Evolutionary conservation across 2,888 invertebrate species (phyloP), one percentile per base, ranked within the genome.

Genomic region (Gryllus longicercus): DNA sequence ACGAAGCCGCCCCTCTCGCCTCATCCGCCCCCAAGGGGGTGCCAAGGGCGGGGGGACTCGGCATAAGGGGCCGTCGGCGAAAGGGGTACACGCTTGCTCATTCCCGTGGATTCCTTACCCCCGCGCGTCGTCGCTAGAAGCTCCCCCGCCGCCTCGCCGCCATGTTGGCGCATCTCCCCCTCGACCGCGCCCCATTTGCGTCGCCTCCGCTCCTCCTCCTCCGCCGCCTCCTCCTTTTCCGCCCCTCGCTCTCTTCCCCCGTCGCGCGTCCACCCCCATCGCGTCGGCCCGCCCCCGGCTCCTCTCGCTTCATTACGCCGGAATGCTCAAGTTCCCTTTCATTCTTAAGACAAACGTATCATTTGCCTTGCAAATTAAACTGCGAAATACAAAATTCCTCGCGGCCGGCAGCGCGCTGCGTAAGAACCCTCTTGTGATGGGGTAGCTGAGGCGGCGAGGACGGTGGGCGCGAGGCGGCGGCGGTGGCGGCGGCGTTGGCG

Each of bases 281-380:
- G 14, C 8, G 16, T n/a, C 14, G 5, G 4, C n/a, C 63, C 63
- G 63, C 14, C 63, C 63, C 63, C 16, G 63, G 63, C n/a, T 63
- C 63, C 63, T 63, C 63, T 63, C 63, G 63, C 63, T 63, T 63
- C 63, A 63, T 63, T 63, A 63, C 63, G 63, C 63, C 63, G 63
- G 63, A 63, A 63, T 63, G 63, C 63, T 63, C 63, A 63, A 63
- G 63, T 63, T 63, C 63, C 63, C 63, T 63, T 63, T 63, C 63
- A 63, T 63, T 63, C 63, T 63, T 63, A 63, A 63, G 63, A 63
- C 63, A 63, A 63, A 63, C 63, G 63, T 63, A 63, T 63, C 63
- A 63, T 63, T 63, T 63, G 63, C 63, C 63, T 63, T 63, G 63
- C 63, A 63, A 63, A 63, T 63, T 63, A 63, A 63, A 63, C 63